Percentiles rank a stretch among this genome's conserved stretches.
Evolutionary conservation across 1,140 invertebrate genomes (phyloP).

Genomic region (Aphelenchoides besseyi): DNA sequence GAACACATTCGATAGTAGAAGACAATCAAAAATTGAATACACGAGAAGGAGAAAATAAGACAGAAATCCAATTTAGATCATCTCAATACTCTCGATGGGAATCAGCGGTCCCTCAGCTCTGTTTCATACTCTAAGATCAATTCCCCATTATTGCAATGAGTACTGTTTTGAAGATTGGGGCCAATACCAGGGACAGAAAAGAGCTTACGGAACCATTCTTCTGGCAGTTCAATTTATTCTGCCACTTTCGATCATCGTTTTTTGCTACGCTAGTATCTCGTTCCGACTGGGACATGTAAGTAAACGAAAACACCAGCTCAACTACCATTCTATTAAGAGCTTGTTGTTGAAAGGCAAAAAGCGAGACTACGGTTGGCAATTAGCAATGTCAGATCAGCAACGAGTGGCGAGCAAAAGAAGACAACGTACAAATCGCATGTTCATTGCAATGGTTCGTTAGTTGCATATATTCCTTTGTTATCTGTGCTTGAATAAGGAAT

Average conservation of each 20-base stretch:
- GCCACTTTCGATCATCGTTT: constrained; percentile 53
- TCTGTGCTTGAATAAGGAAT: no score
- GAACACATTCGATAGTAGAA: no score
- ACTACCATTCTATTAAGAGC: constrained; percentile 34
- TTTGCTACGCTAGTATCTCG: constrained; percentile 61
- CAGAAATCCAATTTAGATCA: constrained; percentile 45
- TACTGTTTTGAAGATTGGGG: constrained; percentile 59
- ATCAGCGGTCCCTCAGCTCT: constrained; percentile 50
- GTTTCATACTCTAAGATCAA: constrained; percentile 48
- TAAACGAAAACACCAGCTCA: no score
- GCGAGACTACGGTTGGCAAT: constrained; percentile 46
- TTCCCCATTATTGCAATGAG: constrained; percentile 52
- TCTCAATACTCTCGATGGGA: constrained; percentile 48
- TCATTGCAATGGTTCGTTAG: constrained; percentile 62
- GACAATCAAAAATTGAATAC: no score
- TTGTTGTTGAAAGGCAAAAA: constrained; percentile 55
- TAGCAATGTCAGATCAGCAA: constrained; percentile 52
- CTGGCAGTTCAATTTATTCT: constrained; percentile 58
- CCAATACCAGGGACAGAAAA: constrained; percentile 33
- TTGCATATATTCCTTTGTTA: no score
- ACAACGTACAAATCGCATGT: constrained; percentile 61
- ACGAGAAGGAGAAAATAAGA: background rate
- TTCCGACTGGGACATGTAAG: constrained; percentile 51
- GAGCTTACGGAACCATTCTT: constrained; percentile 55
- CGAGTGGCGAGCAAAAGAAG: constrained; percentile 54